These are phyloP conservation scores for Chamaetylas fuelleborni DNA, from an alignment of 2,113 vertebrate genomes.

Conservation along the genomic window DNA sequence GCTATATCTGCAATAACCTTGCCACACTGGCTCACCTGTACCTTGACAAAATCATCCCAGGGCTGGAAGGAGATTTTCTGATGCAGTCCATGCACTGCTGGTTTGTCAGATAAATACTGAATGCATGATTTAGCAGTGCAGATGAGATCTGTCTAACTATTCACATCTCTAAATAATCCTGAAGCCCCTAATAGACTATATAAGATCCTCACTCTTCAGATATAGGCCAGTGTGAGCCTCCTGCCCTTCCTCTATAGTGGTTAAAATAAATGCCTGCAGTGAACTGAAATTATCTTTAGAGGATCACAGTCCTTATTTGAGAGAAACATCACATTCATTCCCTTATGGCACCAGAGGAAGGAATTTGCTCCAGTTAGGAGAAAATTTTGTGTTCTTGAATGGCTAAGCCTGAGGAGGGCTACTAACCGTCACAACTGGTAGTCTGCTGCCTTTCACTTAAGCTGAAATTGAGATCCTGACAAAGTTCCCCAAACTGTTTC, in stretches of 20 bases:
- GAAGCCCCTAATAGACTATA: not conserved
- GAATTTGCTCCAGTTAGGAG: not conserved
- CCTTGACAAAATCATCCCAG: not conserved
- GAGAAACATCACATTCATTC: not conserved
- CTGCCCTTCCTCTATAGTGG: rapidly evolving
- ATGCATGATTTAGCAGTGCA: not conserved
- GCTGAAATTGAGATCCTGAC: not conserved
- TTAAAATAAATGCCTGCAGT: not conserved
- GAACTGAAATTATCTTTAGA: not conserved
- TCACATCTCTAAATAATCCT: not conserved
- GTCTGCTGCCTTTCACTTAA: not conserved
- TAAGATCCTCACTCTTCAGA: not conserved
- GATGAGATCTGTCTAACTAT: not conserved
- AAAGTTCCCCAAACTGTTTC: not conserved
- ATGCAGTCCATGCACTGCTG: not conserved
- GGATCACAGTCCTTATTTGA: not conserved
- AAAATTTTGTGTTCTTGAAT: not conserved
- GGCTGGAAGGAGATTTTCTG: not conserved
- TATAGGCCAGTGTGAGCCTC: not conserved
- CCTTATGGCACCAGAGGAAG: not conserved
- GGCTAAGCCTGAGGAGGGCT: not conserved
- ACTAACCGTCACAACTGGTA: not conserved
- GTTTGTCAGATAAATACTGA: not conserved
- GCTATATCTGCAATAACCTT: not conserved
- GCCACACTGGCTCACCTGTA: not conserved